phyloP scores from a whole-genome alignment of 2,888 invertebrate genomes.

The Actias luna region DNA sequence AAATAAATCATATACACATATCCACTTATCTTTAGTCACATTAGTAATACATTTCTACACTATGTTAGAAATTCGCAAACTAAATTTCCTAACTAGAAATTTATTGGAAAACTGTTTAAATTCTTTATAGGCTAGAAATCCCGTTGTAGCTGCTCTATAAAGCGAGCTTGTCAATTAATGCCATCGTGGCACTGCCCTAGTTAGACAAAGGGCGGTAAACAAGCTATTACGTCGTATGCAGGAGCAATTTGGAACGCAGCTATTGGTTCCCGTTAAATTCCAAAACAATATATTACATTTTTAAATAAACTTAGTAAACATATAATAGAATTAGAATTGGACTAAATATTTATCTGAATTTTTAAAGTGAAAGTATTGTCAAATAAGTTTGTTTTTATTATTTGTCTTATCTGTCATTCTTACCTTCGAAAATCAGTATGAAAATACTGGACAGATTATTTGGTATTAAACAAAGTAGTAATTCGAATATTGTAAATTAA shows the following conservation, averaged over 20 bases:
- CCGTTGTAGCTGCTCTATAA: conserved; percentile 42
- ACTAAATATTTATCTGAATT: too few relatives aligned
- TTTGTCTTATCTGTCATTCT: too few relatives aligned
- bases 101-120: background rate
- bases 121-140: conserved; percentile 31
- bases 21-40: background rate
- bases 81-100: background rate
- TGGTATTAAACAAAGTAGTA: too few relatives aligned
- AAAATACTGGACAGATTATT: too few relatives aligned
- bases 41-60: background rate
- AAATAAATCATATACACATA: background rate
- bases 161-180: conserved; percentile 63
- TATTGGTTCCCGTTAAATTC: conserved; percentile 41
- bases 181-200: conserved; percentile 64
- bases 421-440: too few relatives aligned
- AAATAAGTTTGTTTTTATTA: too few relatives aligned
- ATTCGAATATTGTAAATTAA: too few relatives aligned
- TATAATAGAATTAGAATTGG: too few relatives aligned
- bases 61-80: background rate
- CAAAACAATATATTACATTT: conserved; percentile 26
- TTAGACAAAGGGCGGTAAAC: conserved; percentile 63
- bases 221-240: conserved; percentile 50
- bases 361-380: too few relatives aligned
- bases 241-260: conserved; percentile 43
- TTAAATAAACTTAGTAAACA: background rate